These are phyloP conservation scores for Corythaeola cristata DNA, from an alignment of 2,113 vertebrate genomes.

Conservation along the genomic window DNA sequence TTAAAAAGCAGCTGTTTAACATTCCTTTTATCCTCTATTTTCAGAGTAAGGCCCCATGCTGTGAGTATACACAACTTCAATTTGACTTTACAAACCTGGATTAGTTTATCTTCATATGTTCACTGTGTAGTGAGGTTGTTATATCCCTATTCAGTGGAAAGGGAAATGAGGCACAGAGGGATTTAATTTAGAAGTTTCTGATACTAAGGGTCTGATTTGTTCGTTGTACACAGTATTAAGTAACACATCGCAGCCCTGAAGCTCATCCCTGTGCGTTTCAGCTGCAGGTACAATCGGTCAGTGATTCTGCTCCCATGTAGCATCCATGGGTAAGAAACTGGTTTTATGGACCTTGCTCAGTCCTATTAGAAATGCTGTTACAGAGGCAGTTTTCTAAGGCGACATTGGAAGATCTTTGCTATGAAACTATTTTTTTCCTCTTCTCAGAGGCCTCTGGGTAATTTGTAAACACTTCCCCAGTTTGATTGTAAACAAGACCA, in stretches of 20 bases:
- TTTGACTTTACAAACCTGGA: constrained; percentile 4
- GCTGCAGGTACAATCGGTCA: not conserved
- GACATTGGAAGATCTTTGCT: not conserved
- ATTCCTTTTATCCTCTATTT: not conserved
- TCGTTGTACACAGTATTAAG: not conserved
- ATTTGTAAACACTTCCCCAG: not conserved
- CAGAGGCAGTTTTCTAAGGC: not conserved
- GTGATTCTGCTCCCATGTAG: not conserved
- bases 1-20: not conserved
- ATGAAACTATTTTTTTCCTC: not conserved
- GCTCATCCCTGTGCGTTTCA: not conserved
- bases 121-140: not conserved
- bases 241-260: not conserved
- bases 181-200: not conserved
- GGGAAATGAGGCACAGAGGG: not conserved
- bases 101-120: not conserved
- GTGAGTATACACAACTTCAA: not conserved
- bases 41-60: not conserved
- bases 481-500: not conserved
- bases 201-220: not conserved
- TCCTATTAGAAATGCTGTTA: not conserved
- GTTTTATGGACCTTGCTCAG: not conserved
- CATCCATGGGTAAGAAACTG: not conserved
- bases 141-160: not conserved
- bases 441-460: not conserved